Conservation (phyloP, 1,140 invertebrate species). For the Lanistes nyassanus region DNA sequence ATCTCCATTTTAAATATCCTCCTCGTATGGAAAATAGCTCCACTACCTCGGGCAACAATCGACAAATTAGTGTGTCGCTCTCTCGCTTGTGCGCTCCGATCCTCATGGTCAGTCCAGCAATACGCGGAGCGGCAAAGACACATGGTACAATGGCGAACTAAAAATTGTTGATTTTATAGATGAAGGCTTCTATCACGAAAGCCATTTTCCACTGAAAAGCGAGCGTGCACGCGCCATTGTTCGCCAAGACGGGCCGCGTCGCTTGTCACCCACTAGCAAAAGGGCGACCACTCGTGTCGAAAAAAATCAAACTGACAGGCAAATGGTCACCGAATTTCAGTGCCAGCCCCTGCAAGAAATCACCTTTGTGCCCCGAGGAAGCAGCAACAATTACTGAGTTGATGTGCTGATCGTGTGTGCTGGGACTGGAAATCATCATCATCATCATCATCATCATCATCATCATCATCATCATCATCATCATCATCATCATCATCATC, state of each 20-base stretch:
- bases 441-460: not conserved
- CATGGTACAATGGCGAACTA: slow-evolving; percentile 14
- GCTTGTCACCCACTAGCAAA: too few species aligned
- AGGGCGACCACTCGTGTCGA: not conserved
- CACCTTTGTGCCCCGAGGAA: not conserved
- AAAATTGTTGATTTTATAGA: slow-evolving; percentile 8
- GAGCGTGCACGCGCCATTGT: not conserved
- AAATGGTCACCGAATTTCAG: not conserved
- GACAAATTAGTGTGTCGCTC: not conserved
- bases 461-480: not conserved
- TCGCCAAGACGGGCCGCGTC: not conserved
- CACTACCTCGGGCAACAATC: too few species aligned
- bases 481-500: not conserved
- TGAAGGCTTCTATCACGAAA: not conserved
- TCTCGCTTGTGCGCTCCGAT: not conserved
- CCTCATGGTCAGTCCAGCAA: not conserved
- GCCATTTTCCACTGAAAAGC: slow-evolving; percentile 8
- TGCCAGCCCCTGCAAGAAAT: too few species aligned
- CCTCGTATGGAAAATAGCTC: not conserved
- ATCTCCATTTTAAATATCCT: not conserved
- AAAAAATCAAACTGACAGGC: slow-evolving; percentile 10
- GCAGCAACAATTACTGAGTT: not conserved
- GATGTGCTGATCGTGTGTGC: not conserved
- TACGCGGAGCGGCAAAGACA: not conserved
- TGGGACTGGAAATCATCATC: not conserved